Evolutionary conservation across 2,113 vertebrate species (phyloP), one percentile per base, ranked within the genome.

Genomic region (Reinhardtius hippoglossoides): DNA sequence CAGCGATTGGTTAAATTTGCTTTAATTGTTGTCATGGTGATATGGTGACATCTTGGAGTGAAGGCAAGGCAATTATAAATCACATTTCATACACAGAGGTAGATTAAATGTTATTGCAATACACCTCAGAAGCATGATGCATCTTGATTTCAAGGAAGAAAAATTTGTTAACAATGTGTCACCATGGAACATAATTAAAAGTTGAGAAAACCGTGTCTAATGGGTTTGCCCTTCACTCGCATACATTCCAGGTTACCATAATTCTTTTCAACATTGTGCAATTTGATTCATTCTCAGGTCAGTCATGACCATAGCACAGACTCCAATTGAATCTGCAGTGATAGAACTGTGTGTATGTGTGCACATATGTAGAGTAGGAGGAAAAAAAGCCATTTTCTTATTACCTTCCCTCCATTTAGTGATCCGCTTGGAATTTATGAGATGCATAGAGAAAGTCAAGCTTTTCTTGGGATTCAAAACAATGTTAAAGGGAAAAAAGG

Each of bases 361-460:
- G 9, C 9, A 5, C 42, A 26, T 54, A 9, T 58, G n/a, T 21
- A 26, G 23, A 18, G 42, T 4, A 31, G 26, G 12, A 37, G 50
- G 50, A 9, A 9, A 50, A 65, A 24, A 65, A 71, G 69, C 16
- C 3, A 54, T 60, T 79, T 66, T 71, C 63, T 69, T 27, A 70
- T 59, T 65, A 82, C 59, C 57, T 60, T 44, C 56, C 61, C 5
- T 46, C 44, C 54, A 57, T 82, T 84, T 79, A 65, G 67, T 46
- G 23, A 40, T 76, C 50, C 23, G 61, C 72, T 71, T 81, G 40
- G 83, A 73, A 89, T 75, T 10, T 66, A 81, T 82, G 71, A 87
- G 81, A 88, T 76, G 80, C 65, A 66, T 58, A 50, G 58, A 76
- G 42, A 74, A 81, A 81, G 74, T 71, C 69, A 74, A 78, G 60